A percentile compares a stretch with the other conserved stretches of the same genome.
phyloP scores from a whole-genome alignment of 2,888 invertebrate species.

The Camponotus fellah region DNA sequence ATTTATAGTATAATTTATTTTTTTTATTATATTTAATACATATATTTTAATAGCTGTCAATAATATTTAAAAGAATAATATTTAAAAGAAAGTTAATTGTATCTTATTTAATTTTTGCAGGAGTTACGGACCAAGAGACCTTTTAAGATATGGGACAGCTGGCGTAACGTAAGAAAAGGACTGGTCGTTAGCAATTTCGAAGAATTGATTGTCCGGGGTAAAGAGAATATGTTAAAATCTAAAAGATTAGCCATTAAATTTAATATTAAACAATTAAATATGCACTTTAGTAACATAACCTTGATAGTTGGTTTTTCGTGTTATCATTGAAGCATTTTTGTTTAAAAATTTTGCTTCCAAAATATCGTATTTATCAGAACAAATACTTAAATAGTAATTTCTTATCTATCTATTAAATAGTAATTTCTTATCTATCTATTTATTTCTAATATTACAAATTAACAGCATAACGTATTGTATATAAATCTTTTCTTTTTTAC shows the following conservation, averaged over 20 bases:
- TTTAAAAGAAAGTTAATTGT: background rate
- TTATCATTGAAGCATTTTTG: background rate
- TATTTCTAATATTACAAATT: background rate
- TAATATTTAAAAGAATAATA: conserved; percentile 12
- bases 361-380: background rate
- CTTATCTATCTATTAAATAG: background rate
- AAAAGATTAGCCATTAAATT: background rate
- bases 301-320: background rate
- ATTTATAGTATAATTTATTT: background rate
- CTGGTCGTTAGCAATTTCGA: conserved; percentile 97
- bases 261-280: background rate
- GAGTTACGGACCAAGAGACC: conserved; percentile 98
- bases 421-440: background rate
- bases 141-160: conserved; percentile 99
- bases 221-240: conserved; percentile 78
- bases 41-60: background rate
- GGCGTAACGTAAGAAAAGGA: conserved; percentile 97
- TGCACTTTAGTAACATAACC: background rate
- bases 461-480: background rate
- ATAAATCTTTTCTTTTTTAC: conserved; percentile 20
- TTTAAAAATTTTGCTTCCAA: background rate
- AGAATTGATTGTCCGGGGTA: conserved; percentile 94
- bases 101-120: conserved; percentile 86
- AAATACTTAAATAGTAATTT: background rate
- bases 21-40: background rate